These are phyloP conservation scores for Acanthochromis polyacanthus DNA, from an alignment of 2,113 vertebrate genomes.

Conservation along the genomic window DNA sequence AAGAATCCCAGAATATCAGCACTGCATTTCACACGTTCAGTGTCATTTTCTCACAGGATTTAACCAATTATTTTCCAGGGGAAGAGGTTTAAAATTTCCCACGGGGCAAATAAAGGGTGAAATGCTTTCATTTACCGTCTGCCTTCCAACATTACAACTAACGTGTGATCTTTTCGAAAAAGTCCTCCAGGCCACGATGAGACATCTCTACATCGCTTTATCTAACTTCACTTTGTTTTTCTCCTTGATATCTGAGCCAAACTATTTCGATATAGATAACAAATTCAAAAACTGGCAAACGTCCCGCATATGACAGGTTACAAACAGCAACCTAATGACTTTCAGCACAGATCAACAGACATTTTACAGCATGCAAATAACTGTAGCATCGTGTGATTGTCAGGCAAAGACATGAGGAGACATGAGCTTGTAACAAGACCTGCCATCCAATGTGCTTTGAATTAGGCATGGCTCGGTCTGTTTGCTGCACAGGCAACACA, in stretches of 20 bases:
- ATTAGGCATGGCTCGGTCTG: slow-evolving; percentile 37
- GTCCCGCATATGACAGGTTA: neutral
- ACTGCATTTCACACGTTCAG: neutral
- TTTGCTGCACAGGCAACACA: slow-evolving; percentile 18
- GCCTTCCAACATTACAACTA: slow-evolving; percentile 41
- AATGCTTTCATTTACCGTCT: slow-evolving; percentile 30
- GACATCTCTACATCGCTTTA: slow-evolving; percentile 22
- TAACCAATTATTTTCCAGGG: slow-evolving; percentile 26
- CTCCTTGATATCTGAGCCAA: slow-evolving; percentile 44
- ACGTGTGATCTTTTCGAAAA: slow-evolving; percentile 40
- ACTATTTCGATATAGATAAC: neutral
- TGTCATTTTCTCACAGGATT: slow-evolving; percentile 14
- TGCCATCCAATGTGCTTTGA: slow-evolving; percentile 14
- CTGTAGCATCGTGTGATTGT: neutral
- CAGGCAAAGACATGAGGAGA: slow-evolving; percentile 2
- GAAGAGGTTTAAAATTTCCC: slow-evolving; percentile 16
- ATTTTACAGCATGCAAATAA: slow-evolving; percentile 4
- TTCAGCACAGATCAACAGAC: neutral
- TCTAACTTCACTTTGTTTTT: neutral
- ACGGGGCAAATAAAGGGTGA: slow-evolving; percentile 14
- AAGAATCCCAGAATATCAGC: neutral
- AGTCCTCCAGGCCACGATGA: slow-evolving; percentile 34
- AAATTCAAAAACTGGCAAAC: neutral
- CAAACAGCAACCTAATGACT: slow-evolving; percentile 8
- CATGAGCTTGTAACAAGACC: slow-evolving; percentile 11